These are phyloP conservation scores for Myanophis thanlyinensis DNA, from an alignment of 2,113 vertebrate species.

Conservation along the genomic window DNA sequence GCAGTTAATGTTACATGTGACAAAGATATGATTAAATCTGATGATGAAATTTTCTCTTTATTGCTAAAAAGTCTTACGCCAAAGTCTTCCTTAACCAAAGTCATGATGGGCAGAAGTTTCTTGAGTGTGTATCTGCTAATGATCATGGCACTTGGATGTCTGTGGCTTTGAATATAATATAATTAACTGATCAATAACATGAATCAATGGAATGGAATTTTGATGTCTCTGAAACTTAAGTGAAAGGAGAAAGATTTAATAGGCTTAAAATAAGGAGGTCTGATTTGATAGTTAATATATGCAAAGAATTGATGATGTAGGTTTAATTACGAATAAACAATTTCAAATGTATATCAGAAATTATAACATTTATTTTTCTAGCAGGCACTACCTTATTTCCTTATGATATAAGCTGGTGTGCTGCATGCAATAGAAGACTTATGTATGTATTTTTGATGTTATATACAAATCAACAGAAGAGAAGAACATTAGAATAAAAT, in stretches of 20 bases:
- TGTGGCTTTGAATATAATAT: background rate
- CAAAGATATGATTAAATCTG: background rate
- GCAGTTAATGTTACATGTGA: background rate
- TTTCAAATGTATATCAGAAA: background rate
- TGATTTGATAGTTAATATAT: background rate
- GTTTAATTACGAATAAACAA: background rate
- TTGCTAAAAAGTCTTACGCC: background rate
- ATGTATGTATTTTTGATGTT: constrained; percentile 21
- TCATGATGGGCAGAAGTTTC: background rate
- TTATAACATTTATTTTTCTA: background rate
- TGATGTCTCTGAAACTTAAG: background rate
- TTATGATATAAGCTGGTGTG: background rate
- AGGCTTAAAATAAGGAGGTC: background rate
- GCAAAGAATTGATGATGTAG: background rate
- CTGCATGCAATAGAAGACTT: background rate
- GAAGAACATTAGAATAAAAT: background rate
- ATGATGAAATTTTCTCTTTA: background rate
- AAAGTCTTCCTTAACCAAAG: background rate
- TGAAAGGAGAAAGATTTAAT: background rate
- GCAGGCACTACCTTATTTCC: background rate
- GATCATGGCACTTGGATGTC: background rate
- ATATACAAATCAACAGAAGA: background rate
- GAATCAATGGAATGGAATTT: background rate
- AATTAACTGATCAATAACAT: background rate
- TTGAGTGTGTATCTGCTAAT: background rate